Conservation (phyloP, 2,113 vertebrate genomes). For the Tupaia tana region DNA sequence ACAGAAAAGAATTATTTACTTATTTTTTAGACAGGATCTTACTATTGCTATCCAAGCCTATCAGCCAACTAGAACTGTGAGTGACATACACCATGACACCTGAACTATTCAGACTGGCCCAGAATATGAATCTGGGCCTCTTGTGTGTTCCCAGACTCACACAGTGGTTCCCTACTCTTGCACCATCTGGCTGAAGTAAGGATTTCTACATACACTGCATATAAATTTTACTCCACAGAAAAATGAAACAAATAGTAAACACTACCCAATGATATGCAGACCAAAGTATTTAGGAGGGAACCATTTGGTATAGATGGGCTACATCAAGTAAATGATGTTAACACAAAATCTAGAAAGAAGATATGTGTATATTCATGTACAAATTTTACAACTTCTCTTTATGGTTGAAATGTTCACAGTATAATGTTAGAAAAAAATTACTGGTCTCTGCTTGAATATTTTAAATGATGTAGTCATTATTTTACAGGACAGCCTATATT, state of each 20-base stretch:
- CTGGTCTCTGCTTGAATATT: neutral
- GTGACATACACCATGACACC: too few species aligned
- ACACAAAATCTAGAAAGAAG: neutral
- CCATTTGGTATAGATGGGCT: neutral
- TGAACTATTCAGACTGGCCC: too few species aligned
- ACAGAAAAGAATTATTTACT: too few species aligned
- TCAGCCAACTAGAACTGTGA: too few species aligned
- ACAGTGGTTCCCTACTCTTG: too few species aligned
- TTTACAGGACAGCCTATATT: neutral
- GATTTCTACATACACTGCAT: neutral
- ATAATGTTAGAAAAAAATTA: neutral
- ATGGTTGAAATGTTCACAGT: neutral
- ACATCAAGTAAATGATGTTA: neutral
- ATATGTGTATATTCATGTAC: neutral
- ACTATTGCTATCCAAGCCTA: too few species aligned
- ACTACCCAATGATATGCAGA: neutral
- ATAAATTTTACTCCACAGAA: neutral
- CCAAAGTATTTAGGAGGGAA: neutral
- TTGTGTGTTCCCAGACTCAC: too few species aligned
- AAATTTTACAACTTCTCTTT: neutral
- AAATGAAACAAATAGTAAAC: neutral
- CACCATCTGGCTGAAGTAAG: too few species aligned
- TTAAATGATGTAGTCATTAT: neutral
- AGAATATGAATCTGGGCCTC: too few species aligned
- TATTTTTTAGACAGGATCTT: too few species aligned